Base-by-base conservation (phyloP, 2,113 vertebrate genomes). In the Hirundichthys speculiger region DNA sequence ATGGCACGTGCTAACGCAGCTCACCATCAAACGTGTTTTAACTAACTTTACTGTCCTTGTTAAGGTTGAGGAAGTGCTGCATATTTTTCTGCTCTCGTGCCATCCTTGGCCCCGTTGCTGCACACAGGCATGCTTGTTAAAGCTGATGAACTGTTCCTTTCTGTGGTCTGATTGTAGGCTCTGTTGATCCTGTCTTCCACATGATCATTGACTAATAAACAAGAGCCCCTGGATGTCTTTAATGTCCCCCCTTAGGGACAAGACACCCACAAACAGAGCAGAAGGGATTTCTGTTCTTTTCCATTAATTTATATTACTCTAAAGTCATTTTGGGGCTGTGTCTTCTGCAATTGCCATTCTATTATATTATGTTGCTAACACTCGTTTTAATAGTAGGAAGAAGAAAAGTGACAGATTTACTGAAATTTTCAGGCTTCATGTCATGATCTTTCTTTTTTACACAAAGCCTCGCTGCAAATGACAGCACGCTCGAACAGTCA, bases 91-190 rank as follows among this genome's bases (percentile, higher is more conserved):
- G 57, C 55, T 24, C 45, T 58, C 13, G 0, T 45, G 46, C 50
- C 25, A 58, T 45, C 27, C 11, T 2, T 39, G 50, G 14, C 13
- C 42, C 45, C 49, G 64, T 65, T 42, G 54, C 75, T 76, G 61
- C 59, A 63, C 63, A 61, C 67, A 64, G 19, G n/a, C 58, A 53
- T 21, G 61, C n/a, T 54, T 1, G 52, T 72, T 56, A 50, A 61
- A 78, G n/a, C 38, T 30, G 45, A 18, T 64, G 20, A 75, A 51
- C 55, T 56, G 63, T 19, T 54, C 12, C 45, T 40, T 4, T 42
- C 38, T 61, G 6, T 48, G 13, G 27, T 11, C 39, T 15, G 22
- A 39, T n/a, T n/a, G n/a, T n/a, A n/a, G n/a, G 40, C 22, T 45
- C 10, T n/a, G 18, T 20, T 38, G 19, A 27, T 43, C 22, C 52